Conservation (phyloP, 2,113 vertebrate species). For the Pachypanchax playfairii region DNA sequence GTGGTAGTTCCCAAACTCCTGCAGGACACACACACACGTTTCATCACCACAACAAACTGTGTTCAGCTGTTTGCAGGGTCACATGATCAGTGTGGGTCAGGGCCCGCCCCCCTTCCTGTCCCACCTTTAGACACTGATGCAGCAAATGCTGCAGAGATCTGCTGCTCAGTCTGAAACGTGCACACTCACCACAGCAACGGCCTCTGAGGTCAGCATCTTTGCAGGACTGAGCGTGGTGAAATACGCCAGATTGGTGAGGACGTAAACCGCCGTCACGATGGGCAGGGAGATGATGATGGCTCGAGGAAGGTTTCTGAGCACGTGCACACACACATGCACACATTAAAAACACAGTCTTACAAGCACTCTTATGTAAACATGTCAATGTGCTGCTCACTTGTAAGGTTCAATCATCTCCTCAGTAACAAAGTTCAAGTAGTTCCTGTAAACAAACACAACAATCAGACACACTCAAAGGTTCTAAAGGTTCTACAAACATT, state of each 20-base stretch:
- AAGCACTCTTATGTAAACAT: neutral
- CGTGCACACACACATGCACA: neutral
- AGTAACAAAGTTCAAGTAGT: conserved; percentile 98
- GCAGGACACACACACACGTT: neutral
- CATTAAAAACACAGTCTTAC: too few relatives aligned
- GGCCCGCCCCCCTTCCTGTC: too few relatives aligned
- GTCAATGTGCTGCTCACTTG: conserved; percentile 78
- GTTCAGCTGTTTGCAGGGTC: too few relatives aligned
- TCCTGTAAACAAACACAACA: conserved; percentile 80
- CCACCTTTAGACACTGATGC: too few relatives aligned
- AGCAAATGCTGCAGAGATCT: too few relatives aligned
- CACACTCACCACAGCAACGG: conserved; percentile 92
- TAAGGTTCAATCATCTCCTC: conserved; percentile 99
- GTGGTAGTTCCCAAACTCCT: conserved; percentile 95
- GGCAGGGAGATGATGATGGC: conserved; percentile 98
- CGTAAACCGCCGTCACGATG: conserved; percentile 93
- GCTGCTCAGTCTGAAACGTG: neutral
- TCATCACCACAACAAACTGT: neutral
- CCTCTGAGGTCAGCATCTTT: conserved; percentile 88
- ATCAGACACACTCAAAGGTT: too few relatives aligned
- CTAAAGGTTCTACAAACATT: too few relatives aligned
- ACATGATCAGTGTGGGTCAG: too few relatives aligned
- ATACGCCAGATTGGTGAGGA: conserved; percentile 97
- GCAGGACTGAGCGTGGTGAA: conserved; percentile 92
- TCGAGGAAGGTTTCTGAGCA: conserved; percentile 90